These are phyloP conservation scores for Eupristina koningsbergeri DNA, from an alignment of 1,140 invertebrate genomes.

Conservation along the genomic window DNA sequence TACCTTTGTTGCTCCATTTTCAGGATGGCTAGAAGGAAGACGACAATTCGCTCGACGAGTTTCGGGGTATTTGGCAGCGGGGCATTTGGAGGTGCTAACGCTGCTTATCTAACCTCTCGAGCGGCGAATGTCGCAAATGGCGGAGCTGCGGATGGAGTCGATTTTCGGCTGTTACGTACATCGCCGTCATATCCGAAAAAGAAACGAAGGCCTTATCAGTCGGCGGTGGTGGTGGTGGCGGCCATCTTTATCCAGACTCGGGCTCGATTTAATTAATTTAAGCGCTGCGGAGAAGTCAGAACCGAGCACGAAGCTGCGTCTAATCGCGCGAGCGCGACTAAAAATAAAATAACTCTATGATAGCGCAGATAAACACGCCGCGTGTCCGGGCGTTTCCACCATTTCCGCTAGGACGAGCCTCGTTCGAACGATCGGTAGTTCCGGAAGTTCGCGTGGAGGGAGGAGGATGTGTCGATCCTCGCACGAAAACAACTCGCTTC, in stretches of 20 bases:
- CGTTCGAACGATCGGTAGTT: constrained; percentile 46
- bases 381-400: constrained; percentile 29
- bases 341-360: constrained; percentile 48
- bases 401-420: constrained; percentile 42
- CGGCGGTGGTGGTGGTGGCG: too few relatives aligned
- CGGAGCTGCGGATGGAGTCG: constrained; percentile 6
- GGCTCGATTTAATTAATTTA: constrained; percentile 4
- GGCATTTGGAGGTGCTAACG: not conserved
- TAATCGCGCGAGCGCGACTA: constrained; percentile 21
- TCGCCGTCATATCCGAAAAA: not conserved
- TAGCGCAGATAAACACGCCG: constrained; percentile 44
- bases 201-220: constrained; percentile 9
- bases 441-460: constrained; percentile 27
- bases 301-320: not conserved
- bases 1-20: constrained; percentile 39
- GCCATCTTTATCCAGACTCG: not conserved
- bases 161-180: constrained; percentile 37
- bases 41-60: not conserved
- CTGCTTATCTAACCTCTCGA: constrained; percentile 41
- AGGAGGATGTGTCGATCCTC: constrained; percentile 33
- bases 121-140: constrained; percentile 27
- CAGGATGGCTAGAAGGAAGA: not conserved
- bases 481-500: constrained; percentile 15
- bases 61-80: too few relatives aligned
- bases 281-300: not conserved